Evolutionary conservation across 2,888 invertebrate species (phyloP), one percentile per base, ranked within the genome.

Genomic region (Cheilosia variabilis): DNA sequence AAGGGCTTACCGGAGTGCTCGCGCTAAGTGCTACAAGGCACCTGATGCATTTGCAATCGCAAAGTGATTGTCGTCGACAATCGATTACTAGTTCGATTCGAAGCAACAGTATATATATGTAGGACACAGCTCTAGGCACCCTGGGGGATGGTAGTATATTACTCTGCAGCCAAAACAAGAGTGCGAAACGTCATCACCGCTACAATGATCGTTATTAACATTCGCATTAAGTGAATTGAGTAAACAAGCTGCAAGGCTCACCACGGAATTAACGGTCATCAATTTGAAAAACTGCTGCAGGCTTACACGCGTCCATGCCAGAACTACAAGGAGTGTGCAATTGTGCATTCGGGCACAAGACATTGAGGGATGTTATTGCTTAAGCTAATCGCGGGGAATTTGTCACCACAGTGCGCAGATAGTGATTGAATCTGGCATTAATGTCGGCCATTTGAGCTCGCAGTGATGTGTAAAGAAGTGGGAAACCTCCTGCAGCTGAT

Each of bases 201-300:
- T 31, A 65, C 75, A 78, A 78, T 73, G 78, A 72, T 69, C 78
- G 78, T 53, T 66, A 78, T 83, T 79, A 83, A 79, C 83, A 79
- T 79, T 84, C 63, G 79, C 73, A 84, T 84, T 79, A 75, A 84
- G 73, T 69, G 79, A 84, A 84, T 79, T 84, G 73, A 84, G 79
- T 84, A 63, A 84, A 79, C 83, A 84, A 79, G 78, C 69, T 69
- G 68, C 79, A 53, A 15, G 73, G 83, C 72, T 83, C 55, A 76
- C 63, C 50, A 66, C 57, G 66, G 82, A 31, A 73, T 83, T 78
- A 78, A 73, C 66, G 68, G 72, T 68, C 73, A 84, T 84, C 79
- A 84, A 84, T 73, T 69, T 73, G 73, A 69, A 84, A 82, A 78
- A 72, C 60, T 71, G 37, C 55, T 58, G 1, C 47, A 34, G 24